Conservation (phyloP, 64 coral and sea anemone species). For the Porites australiensis region DNA sequence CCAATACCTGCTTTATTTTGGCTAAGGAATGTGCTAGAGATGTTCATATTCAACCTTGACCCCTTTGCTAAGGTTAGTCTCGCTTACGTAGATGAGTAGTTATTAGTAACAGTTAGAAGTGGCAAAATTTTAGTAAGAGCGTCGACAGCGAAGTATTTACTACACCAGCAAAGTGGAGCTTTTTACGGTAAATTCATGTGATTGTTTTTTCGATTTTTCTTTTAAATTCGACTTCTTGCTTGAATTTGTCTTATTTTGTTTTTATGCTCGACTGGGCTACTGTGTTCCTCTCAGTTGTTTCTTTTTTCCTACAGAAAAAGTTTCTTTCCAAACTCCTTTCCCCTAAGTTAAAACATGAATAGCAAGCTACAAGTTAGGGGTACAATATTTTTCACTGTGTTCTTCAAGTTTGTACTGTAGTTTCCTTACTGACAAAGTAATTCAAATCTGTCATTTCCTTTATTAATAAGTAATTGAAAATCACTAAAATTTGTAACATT, state of each 20-base stretch:
- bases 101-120: slow-evolving; percentile 44
- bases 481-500: slow-evolving; percentile 54
- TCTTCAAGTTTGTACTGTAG: slow-evolving; percentile 8
- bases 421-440: slow-evolving; percentile 53
- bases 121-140: not conserved
- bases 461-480: slow-evolving; percentile 62
- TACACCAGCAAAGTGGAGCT: not conserved
- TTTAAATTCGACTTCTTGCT: not conserved
- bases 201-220: not conserved
- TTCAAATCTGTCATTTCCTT: slow-evolving; percentile 48
- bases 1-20: slow-evolving; percentile 31
- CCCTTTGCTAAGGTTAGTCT: not conserved
- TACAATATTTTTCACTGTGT: not conserved
- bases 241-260: not conserved
- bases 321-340: not conserved
- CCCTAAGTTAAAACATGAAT: not conserved
- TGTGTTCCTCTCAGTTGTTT: not conserved
- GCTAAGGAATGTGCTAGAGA: slow-evolving; percentile 42
- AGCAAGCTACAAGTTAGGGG: not conserved
- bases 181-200: not conserved
- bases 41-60: slow-evolving; percentile 5
- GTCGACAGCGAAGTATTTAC: not conserved
- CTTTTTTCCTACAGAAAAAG: not conserved
- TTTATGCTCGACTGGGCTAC: not conserved
- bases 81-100: slow-evolving; percentile 3